Conservation (phyloP, 2,113 vertebrate genomes). For the Damaliscus lunatus region DNA sequence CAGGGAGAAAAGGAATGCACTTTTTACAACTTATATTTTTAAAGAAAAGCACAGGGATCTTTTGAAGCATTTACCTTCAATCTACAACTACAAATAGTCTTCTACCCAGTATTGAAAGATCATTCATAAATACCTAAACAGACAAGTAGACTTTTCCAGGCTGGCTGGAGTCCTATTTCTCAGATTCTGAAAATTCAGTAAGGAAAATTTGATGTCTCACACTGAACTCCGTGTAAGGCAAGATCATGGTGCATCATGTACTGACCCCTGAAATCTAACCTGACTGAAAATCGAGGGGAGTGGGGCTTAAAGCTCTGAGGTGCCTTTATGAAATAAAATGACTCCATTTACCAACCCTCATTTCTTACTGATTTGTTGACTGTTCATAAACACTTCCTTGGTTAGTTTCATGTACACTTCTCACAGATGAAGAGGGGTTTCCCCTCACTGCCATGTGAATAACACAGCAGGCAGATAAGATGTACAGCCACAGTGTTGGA, state of each 20-base stretch:
- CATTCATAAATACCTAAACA: slow-evolving; percentile 16
- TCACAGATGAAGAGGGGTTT: background rate
- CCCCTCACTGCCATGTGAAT: background rate
- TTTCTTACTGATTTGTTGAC: background rate
- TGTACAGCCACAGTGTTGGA: slow-evolving; percentile 40
- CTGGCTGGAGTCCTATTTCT: background rate
- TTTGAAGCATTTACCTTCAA: background rate
- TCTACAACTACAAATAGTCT: background rate
- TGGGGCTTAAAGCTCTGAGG: background rate
- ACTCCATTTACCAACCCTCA: background rate
- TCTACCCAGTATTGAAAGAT: background rate
- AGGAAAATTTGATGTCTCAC: background rate
- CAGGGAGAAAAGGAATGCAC: background rate
- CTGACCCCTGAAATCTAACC: background rate
- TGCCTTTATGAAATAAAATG: background rate
- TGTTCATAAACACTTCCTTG: background rate
- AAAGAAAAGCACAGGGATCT: background rate
- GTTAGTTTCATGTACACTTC: background rate
- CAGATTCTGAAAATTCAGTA: background rate
- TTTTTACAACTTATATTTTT: background rate
- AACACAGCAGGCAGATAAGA: slow-evolving; percentile 35
- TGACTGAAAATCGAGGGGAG: background rate
- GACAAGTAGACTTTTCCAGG: background rate
- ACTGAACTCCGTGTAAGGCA: background rate
- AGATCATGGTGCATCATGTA: background rate